Conservation (phyloP, 2,113 vertebrate species). For the Dipodomys stephensi region DNA sequence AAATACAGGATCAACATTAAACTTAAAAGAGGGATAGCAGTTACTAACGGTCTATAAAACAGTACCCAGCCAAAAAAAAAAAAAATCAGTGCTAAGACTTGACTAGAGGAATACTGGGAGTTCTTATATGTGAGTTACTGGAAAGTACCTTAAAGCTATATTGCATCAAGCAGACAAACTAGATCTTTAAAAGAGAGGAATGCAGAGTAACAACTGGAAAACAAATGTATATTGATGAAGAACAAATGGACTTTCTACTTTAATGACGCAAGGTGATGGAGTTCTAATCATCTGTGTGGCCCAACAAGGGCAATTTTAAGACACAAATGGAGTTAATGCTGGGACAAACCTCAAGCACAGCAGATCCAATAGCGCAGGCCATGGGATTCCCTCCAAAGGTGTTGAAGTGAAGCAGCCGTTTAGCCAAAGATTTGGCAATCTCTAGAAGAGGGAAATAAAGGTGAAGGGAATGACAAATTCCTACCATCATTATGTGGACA, state of each 20-base stretch:
- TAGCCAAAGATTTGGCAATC: conserved; percentile 90
- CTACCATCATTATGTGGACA: neutral
- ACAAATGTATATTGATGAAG: neutral
- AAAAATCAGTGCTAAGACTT: neutral
- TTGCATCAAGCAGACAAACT: neutral
- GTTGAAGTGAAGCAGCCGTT: conserved; percentile 90
- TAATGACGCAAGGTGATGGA: neutral
- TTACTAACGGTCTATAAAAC: neutral
- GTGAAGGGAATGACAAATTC: neutral
- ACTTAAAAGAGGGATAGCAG: neutral
- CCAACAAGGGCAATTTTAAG: neutral
- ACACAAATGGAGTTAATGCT: rapidly evolving
- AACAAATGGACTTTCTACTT: neutral
- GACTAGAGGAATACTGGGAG: neutral
- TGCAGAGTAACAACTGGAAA: neutral
- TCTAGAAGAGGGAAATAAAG: conserved; percentile 86
- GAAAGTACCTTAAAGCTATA: no score
- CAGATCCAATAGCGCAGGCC: conserved; percentile 90
- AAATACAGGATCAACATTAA: neutral
- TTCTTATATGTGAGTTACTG: no score
- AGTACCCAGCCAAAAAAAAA: neutral
- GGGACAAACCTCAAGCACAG: conserved; percentile 93
- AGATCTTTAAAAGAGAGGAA: neutral
- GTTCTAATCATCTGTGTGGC: neutral
- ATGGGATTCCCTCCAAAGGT: conserved; percentile 95